These are phyloP conservation scores for Bucco capensis DNA, from an alignment of 2,113 vertebrate genomes.

Conservation along the genomic window DNA sequence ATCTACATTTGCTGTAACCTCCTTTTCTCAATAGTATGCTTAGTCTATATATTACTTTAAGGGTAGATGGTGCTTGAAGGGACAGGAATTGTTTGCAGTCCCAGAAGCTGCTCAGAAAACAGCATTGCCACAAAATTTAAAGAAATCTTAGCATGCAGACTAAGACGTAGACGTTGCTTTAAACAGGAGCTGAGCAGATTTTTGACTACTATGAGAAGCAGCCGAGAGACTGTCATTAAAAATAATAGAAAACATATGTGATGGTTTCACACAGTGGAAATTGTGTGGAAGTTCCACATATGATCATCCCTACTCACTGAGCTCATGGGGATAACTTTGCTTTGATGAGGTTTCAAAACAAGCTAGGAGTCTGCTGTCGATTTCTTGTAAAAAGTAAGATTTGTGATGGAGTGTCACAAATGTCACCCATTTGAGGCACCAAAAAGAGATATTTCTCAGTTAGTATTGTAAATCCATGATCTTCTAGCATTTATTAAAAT, in stretches of 20 bases:
- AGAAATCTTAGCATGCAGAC: neutral
- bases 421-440: neutral
- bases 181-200: neutral
- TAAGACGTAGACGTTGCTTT: neutral
- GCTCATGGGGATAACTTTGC: neutral
- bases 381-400: neutral
- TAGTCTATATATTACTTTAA: neutral
- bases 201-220: neutral
- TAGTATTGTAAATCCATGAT: neutral
- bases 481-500: neutral
- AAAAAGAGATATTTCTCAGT: neutral
- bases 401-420: neutral
- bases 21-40: neutral
- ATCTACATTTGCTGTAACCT: neutral
- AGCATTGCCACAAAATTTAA: neutral
- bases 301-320: neutral
- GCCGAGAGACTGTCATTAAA: constrained; percentile 24
- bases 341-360: neutral
- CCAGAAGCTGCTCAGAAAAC: neutral
- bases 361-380: neutral
- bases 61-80: neutral
- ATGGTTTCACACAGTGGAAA: neutral
- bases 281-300: neutral
- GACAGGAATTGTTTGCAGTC: neutral
- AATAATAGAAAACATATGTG: constrained; percentile 24